phyloP scores from a whole-genome alignment of 2,797 vertebrate genomes.

The Galaxias olidus region DNA sequence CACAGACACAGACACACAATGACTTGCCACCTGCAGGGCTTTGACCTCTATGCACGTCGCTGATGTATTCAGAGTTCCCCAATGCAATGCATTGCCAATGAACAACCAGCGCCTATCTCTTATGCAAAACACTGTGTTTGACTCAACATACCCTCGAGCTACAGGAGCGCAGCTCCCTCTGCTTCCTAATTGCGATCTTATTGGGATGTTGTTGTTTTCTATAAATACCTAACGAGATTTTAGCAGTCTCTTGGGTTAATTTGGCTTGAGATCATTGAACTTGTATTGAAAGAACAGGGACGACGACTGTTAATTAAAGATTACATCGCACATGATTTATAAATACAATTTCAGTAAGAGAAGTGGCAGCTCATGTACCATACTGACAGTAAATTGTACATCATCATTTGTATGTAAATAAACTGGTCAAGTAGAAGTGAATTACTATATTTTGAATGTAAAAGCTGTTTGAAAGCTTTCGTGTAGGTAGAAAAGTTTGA shows the following conservation, averaged over 20 bases:
- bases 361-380: background rate
- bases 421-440: too few species aligned
- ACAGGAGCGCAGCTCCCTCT: slow-evolving; percentile 10
- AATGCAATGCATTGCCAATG: slow-evolving; percentile 53
- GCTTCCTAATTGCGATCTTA: slow-evolving; percentile 28
- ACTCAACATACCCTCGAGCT: slow-evolving; percentile 42
- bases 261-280: slow-evolving; percentile 15
- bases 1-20: slow-evolving; percentile 16
- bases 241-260: slow-evolving; percentile 28
- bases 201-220: slow-evolving; percentile 36
- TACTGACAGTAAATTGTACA: too few species aligned
- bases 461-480: too few species aligned
- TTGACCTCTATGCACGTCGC: slow-evolving; percentile 44
- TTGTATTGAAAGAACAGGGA: background rate
- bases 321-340: background rate
- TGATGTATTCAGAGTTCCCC: slow-evolving; percentile 42
- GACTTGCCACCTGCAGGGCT: slow-evolving; percentile 27
- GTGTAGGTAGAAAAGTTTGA: slow-evolving; percentile 23
- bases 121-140: slow-evolving; percentile 56
- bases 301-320: background rate
- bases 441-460: too few species aligned
- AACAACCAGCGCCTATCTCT: slow-evolving; percentile 40
- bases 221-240: slow-evolving; percentile 49
- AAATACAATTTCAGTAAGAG: background rate
- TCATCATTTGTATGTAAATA: too few species aligned